Conservation (phyloP, 2,888 invertebrate species). For the Notocelia uddmanniana region DNA sequence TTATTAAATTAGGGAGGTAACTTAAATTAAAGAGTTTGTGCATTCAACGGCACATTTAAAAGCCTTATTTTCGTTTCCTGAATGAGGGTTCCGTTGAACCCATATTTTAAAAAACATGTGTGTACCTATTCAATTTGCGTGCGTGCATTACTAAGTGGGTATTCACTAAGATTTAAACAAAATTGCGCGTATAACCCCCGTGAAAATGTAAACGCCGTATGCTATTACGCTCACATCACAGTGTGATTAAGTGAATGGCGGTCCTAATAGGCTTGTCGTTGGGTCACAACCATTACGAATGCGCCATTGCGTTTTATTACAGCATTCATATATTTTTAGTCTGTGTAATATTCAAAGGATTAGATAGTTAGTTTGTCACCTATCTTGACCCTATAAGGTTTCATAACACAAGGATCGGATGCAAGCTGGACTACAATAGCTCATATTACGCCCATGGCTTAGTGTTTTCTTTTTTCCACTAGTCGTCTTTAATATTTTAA, state of each 20-base stretch:
- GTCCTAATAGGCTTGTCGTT: slow-evolving; percentile 42
- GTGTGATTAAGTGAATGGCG: slow-evolving; percentile 44
- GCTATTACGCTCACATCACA: slow-evolving; percentile 42
- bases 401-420: too few relatives aligned
- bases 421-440: too few relatives aligned
- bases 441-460: too few relatives aligned
- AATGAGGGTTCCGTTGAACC: neutral
- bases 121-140: slow-evolving; percentile 16
- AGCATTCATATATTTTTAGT: slow-evolving; percentile 39
- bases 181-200: slow-evolving; percentile 27
- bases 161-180: slow-evolving; percentile 26
- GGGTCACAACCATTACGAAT: slow-evolving; percentile 39
- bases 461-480: too few relatives aligned
- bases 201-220: slow-evolving; percentile 37
- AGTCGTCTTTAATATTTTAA: too few relatives aligned
- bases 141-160: slow-evolving; percentile 20
- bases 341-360: slow-evolving; percentile 20
- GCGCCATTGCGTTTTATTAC: slow-evolving; percentile 37
- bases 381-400: too few relatives aligned
- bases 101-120: neutral
- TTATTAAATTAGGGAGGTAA: too few relatives aligned
- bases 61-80: too few relatives aligned
- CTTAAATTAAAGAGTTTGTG: too few relatives aligned
- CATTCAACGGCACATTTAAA: too few relatives aligned
- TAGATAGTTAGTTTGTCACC: slow-evolving; percentile 11